Conservation (phyloP, 2,113 vertebrate species). For the Thalassarche chlororhynchos region DNA sequence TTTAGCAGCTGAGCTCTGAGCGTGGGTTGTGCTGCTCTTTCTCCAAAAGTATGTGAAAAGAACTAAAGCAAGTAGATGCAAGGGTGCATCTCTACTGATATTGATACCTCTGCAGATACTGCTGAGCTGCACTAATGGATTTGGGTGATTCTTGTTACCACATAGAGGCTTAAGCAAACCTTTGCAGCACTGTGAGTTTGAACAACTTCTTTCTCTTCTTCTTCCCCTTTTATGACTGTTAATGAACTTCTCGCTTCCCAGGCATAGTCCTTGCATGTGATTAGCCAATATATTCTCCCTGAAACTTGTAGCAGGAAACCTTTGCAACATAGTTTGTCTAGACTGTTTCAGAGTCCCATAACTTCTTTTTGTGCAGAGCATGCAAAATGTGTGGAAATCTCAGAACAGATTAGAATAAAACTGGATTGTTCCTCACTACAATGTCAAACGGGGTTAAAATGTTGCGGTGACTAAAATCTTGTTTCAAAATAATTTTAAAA, state of each 20-base stretch:
- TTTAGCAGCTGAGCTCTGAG: not conserved
- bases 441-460: not conserved
- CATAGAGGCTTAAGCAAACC: not conserved
- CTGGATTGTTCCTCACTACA: not conserved
- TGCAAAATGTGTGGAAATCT: not conserved
- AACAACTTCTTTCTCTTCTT: not conserved
- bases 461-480: not conserved
- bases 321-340: not conserved
- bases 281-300: not conserved
- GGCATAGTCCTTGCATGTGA: not conserved
- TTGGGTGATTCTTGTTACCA: not conserved
- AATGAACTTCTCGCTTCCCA: not conserved
- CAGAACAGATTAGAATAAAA: not conserved
- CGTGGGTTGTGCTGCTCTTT: not conserved
- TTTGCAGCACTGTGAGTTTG: not conserved
- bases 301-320: not conserved
- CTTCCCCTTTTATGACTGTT: not conserved
- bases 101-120: fast-evolving
- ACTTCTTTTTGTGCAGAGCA: not conserved
- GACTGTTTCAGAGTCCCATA: not conserved
- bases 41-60: not conserved
- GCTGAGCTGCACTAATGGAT: not conserved
- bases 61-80: not conserved
- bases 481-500: not conserved
- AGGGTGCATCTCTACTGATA: not conserved